Conservation (phyloP, 2,113 vertebrate genomes). For the Beaufortia kweichowensis region DNA sequence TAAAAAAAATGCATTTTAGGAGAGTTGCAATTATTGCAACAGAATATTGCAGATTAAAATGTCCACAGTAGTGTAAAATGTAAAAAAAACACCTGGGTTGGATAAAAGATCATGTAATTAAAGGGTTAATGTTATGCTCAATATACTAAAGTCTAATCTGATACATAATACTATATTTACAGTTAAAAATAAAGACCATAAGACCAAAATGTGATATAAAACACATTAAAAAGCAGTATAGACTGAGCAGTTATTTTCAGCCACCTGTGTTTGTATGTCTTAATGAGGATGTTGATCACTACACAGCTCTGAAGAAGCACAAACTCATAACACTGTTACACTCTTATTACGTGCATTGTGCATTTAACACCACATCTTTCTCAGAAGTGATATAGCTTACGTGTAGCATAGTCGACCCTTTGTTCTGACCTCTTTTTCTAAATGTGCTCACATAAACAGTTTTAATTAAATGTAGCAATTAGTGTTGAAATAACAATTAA, state of each 20-base stretch:
- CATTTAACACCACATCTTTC: conserved; percentile 6
- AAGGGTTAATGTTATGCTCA: too few species aligned
- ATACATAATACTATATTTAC: too few species aligned
- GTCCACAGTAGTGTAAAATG: too few species aligned
- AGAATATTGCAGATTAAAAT: too few species aligned
- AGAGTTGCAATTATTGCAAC: too few species aligned
- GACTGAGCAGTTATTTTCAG: too few species aligned
- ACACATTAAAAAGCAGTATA: neutral
- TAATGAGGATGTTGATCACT: neutral
- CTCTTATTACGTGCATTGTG: conserved; percentile 1
- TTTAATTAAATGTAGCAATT: neutral
- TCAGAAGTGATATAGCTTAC: conserved; percentile 9
- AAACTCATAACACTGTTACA: neutral
- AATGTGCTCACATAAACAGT: neutral
- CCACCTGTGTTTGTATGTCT: neutral
- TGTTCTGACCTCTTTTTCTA: neutral
- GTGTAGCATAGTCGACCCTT: neutral
- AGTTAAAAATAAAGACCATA: too few species aligned
- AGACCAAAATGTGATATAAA: neutral
- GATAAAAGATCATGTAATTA: too few species aligned
- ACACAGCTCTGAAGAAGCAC: neutral
- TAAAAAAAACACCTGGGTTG: too few species aligned
- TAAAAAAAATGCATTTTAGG: too few species aligned
- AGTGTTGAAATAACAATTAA: neutral
- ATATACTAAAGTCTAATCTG: too few species aligned